Base-by-base conservation (phyloP, 1,140 invertebrate genomes). In the Drosophila parabipectinata region DNA sequence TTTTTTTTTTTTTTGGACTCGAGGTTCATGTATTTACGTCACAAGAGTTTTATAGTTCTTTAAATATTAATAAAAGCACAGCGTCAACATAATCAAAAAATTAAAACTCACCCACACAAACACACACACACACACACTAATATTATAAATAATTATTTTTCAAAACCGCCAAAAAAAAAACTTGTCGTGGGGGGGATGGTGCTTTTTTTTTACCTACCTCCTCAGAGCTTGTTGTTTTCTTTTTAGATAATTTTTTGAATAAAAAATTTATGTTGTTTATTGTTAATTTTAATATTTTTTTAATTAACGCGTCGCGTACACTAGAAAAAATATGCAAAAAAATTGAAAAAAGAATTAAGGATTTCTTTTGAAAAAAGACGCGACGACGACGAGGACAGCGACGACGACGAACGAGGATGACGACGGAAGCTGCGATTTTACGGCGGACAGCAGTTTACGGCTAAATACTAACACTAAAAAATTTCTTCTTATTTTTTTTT, bases 11-110 rank as follows among this genome's bases (percentile, higher is more conserved):
- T 55, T 63, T 66, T 44, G 14, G 41, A 18, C 41, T 71, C 44
- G 50, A 34, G 47, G 47, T 41, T 14, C n/a, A n/a, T 54, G 64
- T 68, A 87, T 87, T 87, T 82, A 87, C 82, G 82, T 87, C 82
- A 87, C 82, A 58, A 88, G 55, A 72, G 47, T 87, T 87, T 87
- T 72, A 87, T 82, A 66, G 62, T 44, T 79, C 66, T 88, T 87
- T 88, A 87, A 87, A 82, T 82, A 79, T 66, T 88, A 88, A 87
- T 87, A 51, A 82, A 62, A 51, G 44, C 54, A 57, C 47, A 58
- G 18, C 9, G 18, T 28, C 57, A 62, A 44, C 39, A 61, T 41
- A n/a, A 41, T 41, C 12, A 14, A 44, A 44, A 54, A 21, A 21
- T 21, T 21, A 56, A 12, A 41, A 24, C 0, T 12, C 12, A 37